Conservation (phyloP, 2,888 invertebrate species). For the Muschampia staudingeri region DNA sequence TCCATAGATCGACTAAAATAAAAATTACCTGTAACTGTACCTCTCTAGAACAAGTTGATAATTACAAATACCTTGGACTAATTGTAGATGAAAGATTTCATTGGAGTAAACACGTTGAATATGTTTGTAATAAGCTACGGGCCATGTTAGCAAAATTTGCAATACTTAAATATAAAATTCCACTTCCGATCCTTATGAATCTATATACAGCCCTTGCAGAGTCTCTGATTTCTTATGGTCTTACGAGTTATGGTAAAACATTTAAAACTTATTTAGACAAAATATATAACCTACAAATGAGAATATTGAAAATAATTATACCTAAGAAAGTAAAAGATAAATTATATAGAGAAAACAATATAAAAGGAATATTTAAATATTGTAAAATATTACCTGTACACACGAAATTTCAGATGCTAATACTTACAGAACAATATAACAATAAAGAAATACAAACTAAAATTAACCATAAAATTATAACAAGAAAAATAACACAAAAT, state of each 20-base stretch:
- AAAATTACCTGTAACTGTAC: not conserved
- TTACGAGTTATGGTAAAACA: constrained; percentile 42
- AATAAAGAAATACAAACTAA: constrained; percentile 17
- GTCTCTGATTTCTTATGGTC: constrained; percentile 33
- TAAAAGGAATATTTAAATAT: not conserved
- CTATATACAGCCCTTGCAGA: constrained; percentile 23
- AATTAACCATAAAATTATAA: constrained; percentile 13
- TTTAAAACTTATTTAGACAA: constrained; percentile 33
- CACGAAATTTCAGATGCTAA: constrained; percentile 10
- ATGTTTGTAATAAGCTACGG: constrained; percentile 28
- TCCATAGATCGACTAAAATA: not conserved
- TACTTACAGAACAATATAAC: constrained; percentile 9
- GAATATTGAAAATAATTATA: constrained; percentile 35
- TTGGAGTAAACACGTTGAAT: constrained; percentile 20
- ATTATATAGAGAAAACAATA: not conserved
- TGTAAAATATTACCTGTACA: constrained; percentile 33
- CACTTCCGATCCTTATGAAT: not conserved
- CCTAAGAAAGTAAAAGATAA: not conserved
- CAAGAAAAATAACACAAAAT: constrained; percentile 22
- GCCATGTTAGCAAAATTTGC: not conserved
- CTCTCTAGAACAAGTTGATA: not conserved
- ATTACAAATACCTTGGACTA: constrained; percentile 30
- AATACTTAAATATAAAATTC: constrained; percentile 26
- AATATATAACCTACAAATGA: constrained; percentile 35
- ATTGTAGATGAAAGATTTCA: constrained; percentile 21